Conservation (phyloP, 2,888 invertebrate species). For the Oscheius sp. region DNA sequence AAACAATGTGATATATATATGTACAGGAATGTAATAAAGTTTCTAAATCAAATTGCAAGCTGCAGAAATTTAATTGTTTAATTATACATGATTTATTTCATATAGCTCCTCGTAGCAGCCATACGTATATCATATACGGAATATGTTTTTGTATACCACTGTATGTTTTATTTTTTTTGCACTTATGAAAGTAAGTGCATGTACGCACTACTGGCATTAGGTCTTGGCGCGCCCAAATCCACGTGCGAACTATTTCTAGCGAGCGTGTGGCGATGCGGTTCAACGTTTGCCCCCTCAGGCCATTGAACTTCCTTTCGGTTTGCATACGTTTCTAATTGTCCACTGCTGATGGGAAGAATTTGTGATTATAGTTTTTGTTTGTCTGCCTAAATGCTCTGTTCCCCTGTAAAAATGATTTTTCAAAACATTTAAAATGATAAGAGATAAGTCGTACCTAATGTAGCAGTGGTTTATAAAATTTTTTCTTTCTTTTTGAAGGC, state of each 20-base stretch:
- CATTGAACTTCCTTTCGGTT: background rate
- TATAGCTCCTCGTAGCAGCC: background rate
- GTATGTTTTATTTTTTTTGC: background rate
- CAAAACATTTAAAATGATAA: no score
- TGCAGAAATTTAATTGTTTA: no score
- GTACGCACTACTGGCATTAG: background rate
- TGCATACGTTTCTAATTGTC: background rate
- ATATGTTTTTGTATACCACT: background rate
- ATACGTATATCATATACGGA: background rate
- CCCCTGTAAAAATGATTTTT: no score
- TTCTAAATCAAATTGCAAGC: background rate
- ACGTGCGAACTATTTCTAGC: conserved; percentile 33
- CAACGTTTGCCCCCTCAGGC: conserved; percentile 5
- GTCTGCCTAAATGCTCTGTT: no score
- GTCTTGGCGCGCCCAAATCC: conserved; percentile 36
- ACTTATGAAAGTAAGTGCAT: background rate
- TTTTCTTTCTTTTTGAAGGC: no score
- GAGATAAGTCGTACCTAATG: no score
- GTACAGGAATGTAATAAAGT: background rate
- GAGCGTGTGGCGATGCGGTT: conserved; percentile 33
- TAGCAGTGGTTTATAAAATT: no score
- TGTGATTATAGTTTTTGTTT: no score
- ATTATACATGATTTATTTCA: background rate
- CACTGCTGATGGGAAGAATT: no score
- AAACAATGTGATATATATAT: background rate